Percentiles rank a stretch among this genome's conserved stretches.
Evolutionary conservation across 2,888 invertebrate genomes (phyloP).

Genomic region (Cataglyphis altisquamis): DNA sequence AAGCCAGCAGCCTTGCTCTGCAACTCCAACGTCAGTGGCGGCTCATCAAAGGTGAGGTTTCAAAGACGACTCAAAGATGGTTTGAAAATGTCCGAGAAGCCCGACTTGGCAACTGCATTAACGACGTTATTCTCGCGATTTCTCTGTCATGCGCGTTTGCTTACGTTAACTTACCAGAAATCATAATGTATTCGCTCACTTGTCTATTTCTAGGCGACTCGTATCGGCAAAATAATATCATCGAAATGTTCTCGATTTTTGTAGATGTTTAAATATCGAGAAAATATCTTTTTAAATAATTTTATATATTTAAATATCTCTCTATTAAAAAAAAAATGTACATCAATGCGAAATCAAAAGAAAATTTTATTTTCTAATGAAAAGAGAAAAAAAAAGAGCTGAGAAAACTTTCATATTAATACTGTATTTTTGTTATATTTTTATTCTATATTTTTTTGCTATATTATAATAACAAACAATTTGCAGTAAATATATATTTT

Average conservation of each 20-base stretch:
- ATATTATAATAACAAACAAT: neutral
- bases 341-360: neutral
- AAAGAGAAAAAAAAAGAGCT: neutral
- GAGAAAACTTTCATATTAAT: neutral
- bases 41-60: conserved; percentile 72
- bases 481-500: neutral
- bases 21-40: conserved; percentile 62
- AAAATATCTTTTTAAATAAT: neutral
- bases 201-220: conserved; percentile 15
- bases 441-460: neutral
- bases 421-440: neutral
- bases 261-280: neutral
- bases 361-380: neutral
- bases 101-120: conserved; percentile 49
- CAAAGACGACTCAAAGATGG: conserved; percentile 56
- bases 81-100: conserved; percentile 47
- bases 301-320: neutral
- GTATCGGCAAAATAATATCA: conserved; percentile 1
- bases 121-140: conserved; percentile 23
- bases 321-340: neutral
- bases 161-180: conserved; percentile 46
- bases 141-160: conserved; percentile 20
- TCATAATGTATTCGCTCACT: conserved; percentile 5
- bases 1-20: conserved; percentile 60
- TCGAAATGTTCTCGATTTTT: neutral